Percentiles rank a stretch among this genome's conserved stretches.
These are phyloP conservation scores for Idaea biselata DNA, from an alignment of 2,888 invertebrate species.

Conservation along the genomic window DNA sequence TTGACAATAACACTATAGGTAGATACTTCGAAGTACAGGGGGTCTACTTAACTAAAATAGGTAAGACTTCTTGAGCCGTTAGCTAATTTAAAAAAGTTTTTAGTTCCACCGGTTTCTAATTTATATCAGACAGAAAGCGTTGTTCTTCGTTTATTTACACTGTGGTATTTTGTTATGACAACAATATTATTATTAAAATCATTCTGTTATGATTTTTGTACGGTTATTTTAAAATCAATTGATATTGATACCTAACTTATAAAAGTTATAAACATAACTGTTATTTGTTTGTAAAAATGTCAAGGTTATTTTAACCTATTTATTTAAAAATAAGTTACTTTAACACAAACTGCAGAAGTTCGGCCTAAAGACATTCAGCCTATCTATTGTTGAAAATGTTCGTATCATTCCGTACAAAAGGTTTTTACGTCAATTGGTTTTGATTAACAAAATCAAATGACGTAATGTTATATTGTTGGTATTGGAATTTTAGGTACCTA, in stretches of 20 bases:
- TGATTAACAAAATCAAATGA: conserved; percentile 18
- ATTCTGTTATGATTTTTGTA: background rate
- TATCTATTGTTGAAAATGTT: conserved; percentile 24
- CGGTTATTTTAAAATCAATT: background rate
- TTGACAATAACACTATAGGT: background rate
- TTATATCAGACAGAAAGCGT: too few species aligned
- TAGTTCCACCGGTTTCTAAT: too few species aligned
- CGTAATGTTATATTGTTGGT: background rate
- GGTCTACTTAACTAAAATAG: too few species aligned
- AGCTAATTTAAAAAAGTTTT: too few species aligned
- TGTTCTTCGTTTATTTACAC: too few species aligned
- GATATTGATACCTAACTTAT: background rate
- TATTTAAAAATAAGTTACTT: conserved; percentile 6
- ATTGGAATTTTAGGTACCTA: background rate
- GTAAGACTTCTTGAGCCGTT: too few species aligned
- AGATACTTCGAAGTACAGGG: too few species aligned
- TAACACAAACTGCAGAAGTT: background rate
- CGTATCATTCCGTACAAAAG: conserved; percentile 32
- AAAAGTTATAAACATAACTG: background rate
- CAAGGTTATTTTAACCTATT: conserved; percentile 13
- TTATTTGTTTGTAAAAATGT: background rate
- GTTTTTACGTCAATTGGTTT: conserved; percentile 23
- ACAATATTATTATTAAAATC: too few species aligned
- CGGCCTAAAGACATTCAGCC: background rate
- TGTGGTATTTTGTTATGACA: too few species aligned